Conservation (phyloP, 2,888 invertebrate species). For the Alcis repandata region DNA sequence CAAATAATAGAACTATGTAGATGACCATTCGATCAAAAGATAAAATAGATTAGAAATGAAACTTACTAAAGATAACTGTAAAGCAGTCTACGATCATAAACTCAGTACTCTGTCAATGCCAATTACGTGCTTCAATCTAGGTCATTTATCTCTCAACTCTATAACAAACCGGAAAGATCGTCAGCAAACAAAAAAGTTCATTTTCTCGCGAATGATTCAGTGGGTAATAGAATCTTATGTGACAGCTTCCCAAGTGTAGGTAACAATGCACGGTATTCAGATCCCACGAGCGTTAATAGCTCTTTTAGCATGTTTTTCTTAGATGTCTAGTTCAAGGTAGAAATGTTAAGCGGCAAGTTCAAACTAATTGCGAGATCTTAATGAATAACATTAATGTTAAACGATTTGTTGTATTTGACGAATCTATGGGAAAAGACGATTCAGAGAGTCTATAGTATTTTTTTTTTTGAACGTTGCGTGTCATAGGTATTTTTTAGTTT, state of each 20-base stretch:
- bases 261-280: slow-evolving; percentile 57
- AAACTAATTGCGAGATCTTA: slow-evolving; percentile 33
- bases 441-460: not conserved
- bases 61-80: slow-evolving; percentile 4
- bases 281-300: slow-evolving; percentile 63
- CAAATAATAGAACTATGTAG: not conserved
- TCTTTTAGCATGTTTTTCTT: slow-evolving; percentile 48
- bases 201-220: slow-evolving; percentile 31
- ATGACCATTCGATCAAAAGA: no score
- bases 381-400: slow-evolving; percentile 23
- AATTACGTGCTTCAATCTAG: slow-evolving; percentile 16
- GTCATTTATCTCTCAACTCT: slow-evolving; percentile 17
- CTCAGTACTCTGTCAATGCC: slow-evolving; percentile 6
- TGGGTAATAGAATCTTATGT: slow-evolving; percentile 33
- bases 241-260: slow-evolving; percentile 33
- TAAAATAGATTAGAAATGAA: not conserved
- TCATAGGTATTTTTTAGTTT: not conserved
- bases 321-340: slow-evolving; percentile 70
- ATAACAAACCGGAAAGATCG: slow-evolving; percentile 18
- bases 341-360: slow-evolving; percentile 41
- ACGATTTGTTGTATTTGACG: slow-evolving; percentile 7
- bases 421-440: not conserved
- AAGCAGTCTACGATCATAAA: not conserved
- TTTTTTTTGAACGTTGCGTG: not conserved
- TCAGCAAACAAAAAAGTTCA: slow-evolving; percentile 3